Base-by-base conservation (phyloP, 2,113 vertebrate species). In the rabbit (Oryctolagus cuniculus) region DNA sequence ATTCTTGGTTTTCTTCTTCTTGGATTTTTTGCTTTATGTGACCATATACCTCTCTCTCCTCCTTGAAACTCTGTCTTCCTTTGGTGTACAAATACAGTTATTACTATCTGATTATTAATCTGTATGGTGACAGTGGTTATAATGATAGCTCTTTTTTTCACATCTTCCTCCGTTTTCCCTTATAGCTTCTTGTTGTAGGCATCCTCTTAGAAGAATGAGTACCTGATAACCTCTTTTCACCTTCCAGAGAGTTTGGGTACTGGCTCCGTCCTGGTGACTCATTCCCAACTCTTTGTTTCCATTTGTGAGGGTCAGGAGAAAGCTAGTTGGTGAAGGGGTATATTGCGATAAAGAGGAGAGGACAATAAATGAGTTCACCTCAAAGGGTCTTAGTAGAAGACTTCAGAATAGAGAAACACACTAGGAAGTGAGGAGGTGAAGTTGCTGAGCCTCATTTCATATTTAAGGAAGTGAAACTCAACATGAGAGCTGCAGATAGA, bases 1-100 rank as follows among this genome's bases (percentile, higher is more conserved):
- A 61, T 63, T 96, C 83, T 87, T 69, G 21, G 34, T 89, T 96
- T 91, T 75, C 77, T 22, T 82, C 70, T 31, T 95, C 70, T 81
- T 86, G 53, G 29, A 79, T 95, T 92, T 73, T 87, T 85, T 89
- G 72, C 78, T 80, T 84, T 21, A 1, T 53, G 2, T 51, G 66
- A 75, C 49, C 10, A 24, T 44, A 63, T n/a, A 58, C 85, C 67
- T 77, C 22, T 55, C 17, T 51, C 1, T 87, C 77, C 16, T 90
- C 87, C 90, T 70, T 79, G 92, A 86, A 92, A 95, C 55, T 34
- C 58, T 24, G 5, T 79, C 78, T 79, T 94, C 78, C 70, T 86
- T 55, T 75, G 51, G 19, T 82, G 38, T n/a, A 31, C 16, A 69
- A 29, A 25, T 49, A 24, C 85, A 64, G 1, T 69, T 31, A 19